Base-by-base conservation (phyloP, 1,140 invertebrate species). In the Caenorhabditis remanei region DNA sequence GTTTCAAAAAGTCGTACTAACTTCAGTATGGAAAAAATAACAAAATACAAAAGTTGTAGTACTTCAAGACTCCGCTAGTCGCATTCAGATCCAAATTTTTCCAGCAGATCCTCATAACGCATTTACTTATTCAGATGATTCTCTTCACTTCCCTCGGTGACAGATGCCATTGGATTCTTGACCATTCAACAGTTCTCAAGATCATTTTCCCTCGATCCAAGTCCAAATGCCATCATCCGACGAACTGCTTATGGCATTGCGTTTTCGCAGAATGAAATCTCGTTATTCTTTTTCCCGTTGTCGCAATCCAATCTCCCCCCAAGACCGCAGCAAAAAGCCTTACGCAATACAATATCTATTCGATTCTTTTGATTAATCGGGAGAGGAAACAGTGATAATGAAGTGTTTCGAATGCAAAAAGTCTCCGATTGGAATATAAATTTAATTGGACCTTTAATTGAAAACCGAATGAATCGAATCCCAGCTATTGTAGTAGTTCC, bases 281-380 rank as follows among this genome's bases (percentile, higher is more conserved):
- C 71, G 71, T 79, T 79, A 50, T 79, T 43, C 61, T 5, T 50
- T 50, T 50, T 24, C 46, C 46, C 71, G 32, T 32, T 24, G 5
- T 13, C 46, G 16, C 43, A 71, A 71, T 71, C 5, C 46, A 0
- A 63, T 63, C 46, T 13, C 19, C 21, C 11, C 65, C 16, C 65
- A 71, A 46, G 41, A 41, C 63, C 9, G 63, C 67, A 21, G 14
- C 65, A 79, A 79, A 79, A 79, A 79, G 71, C 71, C 71, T 79
- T 79, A 79, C 71, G 71, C 71, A 79, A 79, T 79, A 24, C 61
- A 63, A 24, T 32, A 79, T 79, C 71, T 50, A 79, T 79, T n/a
- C 71, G 71, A 79, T 79, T 79, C 46, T 11, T 50, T 50, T 48
- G 71, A 79, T 50, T n/a, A 40, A 79, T 79, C 21, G 71, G n/a